Conservation (phyloP, 1,140 invertebrate species). For the Holcopasites calliopsidis region DNA sequence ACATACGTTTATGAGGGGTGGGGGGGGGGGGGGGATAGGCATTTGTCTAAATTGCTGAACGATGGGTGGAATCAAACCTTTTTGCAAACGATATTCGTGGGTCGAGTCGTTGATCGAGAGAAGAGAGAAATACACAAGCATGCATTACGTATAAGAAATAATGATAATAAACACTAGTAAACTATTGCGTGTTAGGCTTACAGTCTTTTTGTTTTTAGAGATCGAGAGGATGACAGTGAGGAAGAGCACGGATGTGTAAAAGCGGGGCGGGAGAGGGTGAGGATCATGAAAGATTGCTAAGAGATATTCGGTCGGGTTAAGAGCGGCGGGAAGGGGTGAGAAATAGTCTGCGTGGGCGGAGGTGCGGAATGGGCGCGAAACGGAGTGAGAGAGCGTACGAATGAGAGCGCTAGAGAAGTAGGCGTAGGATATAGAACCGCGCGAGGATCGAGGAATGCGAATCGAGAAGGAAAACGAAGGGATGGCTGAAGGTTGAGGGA, state of each 20-base stretch:
- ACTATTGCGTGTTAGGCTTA: slow-evolving; percentile 71
- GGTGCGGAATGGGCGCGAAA: no score
- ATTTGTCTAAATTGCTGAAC: no score
- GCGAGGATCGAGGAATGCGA: neutral
- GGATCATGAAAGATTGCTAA: neutral
- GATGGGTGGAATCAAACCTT: no score
- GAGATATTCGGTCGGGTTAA: no score
- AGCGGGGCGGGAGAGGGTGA: no score
- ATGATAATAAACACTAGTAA: slow-evolving; percentile 71
- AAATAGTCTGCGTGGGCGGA: no score
- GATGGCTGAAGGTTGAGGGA: neutral
- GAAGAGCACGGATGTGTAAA: neutral
- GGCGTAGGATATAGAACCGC: no score
- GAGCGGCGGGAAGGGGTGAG: no score
- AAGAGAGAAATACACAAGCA: slow-evolving; percentile 51
- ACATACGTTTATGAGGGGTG: no score
- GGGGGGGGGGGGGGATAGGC: no score
- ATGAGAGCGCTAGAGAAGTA: neutral
- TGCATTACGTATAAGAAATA: slow-evolving; percentile 68
- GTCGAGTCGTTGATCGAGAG: slow-evolving; percentile 49
- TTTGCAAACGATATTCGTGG: slow-evolving; percentile 5
- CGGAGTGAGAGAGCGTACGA: no score
- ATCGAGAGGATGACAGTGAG: slow-evolving; percentile 47
- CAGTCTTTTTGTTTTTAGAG: slow-evolving; percentile 67
- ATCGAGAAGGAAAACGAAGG: neutral